phyloP scores from a whole-genome alignment of 2,113 vertebrate species.

The Platysternon megacephalum region DNA sequence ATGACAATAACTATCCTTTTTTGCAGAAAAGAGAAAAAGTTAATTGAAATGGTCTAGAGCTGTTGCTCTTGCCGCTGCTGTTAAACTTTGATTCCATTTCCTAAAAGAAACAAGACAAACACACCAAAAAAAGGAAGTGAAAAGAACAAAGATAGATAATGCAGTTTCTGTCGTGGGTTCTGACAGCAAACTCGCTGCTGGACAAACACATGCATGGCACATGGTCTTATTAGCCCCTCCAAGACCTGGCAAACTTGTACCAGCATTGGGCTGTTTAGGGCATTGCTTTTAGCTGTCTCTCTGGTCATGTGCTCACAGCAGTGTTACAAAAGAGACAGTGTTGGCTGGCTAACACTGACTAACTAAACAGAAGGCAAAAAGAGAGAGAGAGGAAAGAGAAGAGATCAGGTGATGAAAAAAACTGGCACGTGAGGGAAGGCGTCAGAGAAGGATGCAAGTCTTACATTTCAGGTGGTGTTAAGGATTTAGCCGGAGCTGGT shows the following conservation, averaged over 20 bases:
- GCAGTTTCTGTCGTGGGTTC: not conserved
- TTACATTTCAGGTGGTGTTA: not conserved
- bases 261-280: not conserved
- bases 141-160: not conserved
- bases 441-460: not conserved
- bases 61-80: not conserved
- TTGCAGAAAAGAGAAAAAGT: not conserved
- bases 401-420: not conserved
- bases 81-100: not conserved
- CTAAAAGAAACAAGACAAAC: not conserved
- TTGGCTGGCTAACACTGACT: not conserved
- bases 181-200: not conserved
- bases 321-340: not conserved
- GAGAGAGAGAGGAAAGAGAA: not conserved
- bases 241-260: not conserved
- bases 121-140: not conserved
- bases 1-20: not conserved
- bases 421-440: not conserved
- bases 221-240: not conserved
- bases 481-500: not conserved
- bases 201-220: not conserved
- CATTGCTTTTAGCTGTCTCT: not conserved
- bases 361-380: not conserved
- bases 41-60: not conserved
- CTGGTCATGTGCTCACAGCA: not conserved